A percentile compares a stretch with the other conserved stretches of the same genome.
Conservation (phyloP, 2,888 invertebrate species). For the Eupithecia inturbata region DNA sequence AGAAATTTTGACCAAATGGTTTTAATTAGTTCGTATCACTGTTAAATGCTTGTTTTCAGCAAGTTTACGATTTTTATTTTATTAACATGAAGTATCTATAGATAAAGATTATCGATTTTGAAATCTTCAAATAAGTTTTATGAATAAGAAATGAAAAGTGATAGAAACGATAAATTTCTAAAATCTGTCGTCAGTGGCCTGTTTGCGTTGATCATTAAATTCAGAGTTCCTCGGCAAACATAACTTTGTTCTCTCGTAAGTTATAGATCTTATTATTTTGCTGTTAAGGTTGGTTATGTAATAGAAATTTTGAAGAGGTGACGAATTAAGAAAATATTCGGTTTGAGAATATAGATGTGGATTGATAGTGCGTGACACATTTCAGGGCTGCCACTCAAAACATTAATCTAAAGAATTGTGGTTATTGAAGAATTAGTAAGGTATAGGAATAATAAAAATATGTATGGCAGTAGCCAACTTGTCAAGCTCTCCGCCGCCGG, state of each 20-base stretch:
- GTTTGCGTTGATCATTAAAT: neutral
- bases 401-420: neutral
- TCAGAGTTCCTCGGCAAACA: constrained; percentile 3
- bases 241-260: constrained; percentile 22
- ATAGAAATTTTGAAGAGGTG: constrained; percentile 61
- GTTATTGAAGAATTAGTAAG: neutral
- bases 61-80: neutral
- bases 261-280: constrained; percentile 38
- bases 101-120: neutral
- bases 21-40: neutral
- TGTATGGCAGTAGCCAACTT: too few species aligned
- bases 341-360: constrained; percentile 73
- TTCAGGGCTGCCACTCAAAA: constrained; percentile 61
- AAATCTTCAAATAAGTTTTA: neutral
- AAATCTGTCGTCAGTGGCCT: neutral
- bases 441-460: neutral
- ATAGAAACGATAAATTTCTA: neutral
- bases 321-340: constrained; percentile 81
- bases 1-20: too few species aligned
- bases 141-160: neutral
- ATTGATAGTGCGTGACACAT: constrained; percentile 75
- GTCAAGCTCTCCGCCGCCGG: too few species aligned
- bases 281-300: constrained; percentile 49
- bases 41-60: neutral
- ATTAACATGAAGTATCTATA: neutral